phyloP scores from a whole-genome alignment of 2,888 invertebrate species.

The Allygus modestus region DNA sequence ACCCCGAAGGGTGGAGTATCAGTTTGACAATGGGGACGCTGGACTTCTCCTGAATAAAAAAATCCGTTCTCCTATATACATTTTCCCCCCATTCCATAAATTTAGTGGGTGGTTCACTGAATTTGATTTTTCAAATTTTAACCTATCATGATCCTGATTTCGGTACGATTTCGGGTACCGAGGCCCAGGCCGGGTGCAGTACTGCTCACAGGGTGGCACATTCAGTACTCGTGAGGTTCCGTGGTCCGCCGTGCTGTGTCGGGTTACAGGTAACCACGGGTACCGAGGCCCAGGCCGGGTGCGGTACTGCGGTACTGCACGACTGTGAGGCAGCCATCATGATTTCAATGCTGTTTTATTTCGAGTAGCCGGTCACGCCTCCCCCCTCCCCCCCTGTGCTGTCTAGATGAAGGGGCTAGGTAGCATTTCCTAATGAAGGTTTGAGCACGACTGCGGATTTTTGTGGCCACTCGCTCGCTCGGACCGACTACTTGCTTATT shows the following conservation, averaged over 20 bases:
- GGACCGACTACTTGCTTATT: constrained; percentile 44
- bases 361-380: constrained; percentile 64
- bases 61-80: too few species aligned
- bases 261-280: constrained; percentile 12
- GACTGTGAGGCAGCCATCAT: constrained; percentile 61
- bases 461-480: constrained; percentile 15
- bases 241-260: not conserved
- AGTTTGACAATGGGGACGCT: too few species aligned
- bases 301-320: constrained; percentile 12
- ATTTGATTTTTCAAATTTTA: too few species aligned
- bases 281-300: not conserved
- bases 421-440: constrained; percentile 55
- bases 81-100: too few species aligned
- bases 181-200: too few species aligned
- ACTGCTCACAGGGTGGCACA: too few species aligned
- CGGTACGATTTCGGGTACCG: too few species aligned
- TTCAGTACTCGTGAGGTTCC: not conserved
- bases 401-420: constrained; percentile 41
- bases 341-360: constrained; percentile 62
- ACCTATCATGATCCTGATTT: too few species aligned
- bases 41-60: too few species aligned
- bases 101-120: too few species aligned
- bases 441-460: constrained; percentile 47
- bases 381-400: constrained; percentile 39
- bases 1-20: too few species aligned